Base-by-base conservation (phyloP, 35 echinoderm and acorn worm genomes). In the Diadema setosum region DNA sequence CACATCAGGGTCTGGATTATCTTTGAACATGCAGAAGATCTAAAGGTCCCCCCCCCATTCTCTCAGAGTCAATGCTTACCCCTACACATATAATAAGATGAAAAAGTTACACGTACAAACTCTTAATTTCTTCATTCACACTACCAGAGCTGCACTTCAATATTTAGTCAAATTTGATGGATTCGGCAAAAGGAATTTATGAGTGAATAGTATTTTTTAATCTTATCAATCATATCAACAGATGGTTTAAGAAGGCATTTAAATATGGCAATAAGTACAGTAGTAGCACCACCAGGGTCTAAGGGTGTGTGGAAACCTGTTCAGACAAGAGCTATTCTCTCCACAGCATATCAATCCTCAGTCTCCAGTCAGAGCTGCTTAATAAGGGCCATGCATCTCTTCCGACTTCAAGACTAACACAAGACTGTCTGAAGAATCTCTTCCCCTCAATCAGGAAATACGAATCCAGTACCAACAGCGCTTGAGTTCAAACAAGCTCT, bases 181-280 rank as follows among this genome's bases (percentile, higher is more conserved):
- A 63, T 48, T 42, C 11, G 26, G 43, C 34, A 4, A n/a, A n/a
- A 2, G 17, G 36, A 11, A 7, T 52, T 52, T 27, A 20, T 85
- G 15, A 64, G 24, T 39, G 64, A 49, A 9, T 25, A 39, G 17
- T 82, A 85, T 70, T 81, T 86, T 82, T 30, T 82, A n/a, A n/a
- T n/a, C n/a, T n/a, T n/a, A n/a, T n/a, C 0, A 75, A 92, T 11
- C 50, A 46, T 4, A 36, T 69, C 9, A 86, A 86, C 21, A 57
- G 46, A 27, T 86, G 70, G 48, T 92, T 92, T 46, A 56, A 92
- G 83, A 23, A 35, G 83, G 9, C 83, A 92, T 81, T 73, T 83
- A 14, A 82, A 86, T 18, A 92, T 87, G 83, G 59, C 88, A 33
- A 40, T 90, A 24, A 90, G 88, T 44, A 91, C 41, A 42, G 17